Percentiles rank a stretch among this genome's conserved stretches.
These are phyloP conservation scores for Chrysina gloriosa DNA, from an alignment of 2,888 invertebrate genomes.

Conservation along the genomic window DNA sequence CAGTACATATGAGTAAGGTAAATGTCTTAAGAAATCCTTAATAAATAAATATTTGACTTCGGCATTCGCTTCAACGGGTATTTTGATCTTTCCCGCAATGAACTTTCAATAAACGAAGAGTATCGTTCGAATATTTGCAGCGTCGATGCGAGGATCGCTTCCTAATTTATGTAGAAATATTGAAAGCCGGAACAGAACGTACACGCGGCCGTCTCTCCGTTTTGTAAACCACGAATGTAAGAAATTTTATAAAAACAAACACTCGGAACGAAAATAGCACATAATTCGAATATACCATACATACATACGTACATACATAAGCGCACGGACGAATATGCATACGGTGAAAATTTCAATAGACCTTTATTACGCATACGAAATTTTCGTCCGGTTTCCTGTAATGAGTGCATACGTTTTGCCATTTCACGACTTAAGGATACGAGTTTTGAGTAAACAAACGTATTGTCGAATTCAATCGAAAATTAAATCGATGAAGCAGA, in stretches of 20 bases:
- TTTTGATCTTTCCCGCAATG: not conserved
- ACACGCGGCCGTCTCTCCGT: not conserved
- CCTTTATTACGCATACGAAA: slow-evolving; percentile 29
- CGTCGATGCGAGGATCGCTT: not conserved
- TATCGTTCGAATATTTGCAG: slow-evolving; percentile 3
- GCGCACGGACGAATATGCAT: not conserved
- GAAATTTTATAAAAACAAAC: slow-evolving; percentile 36
- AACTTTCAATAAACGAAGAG: not conserved
- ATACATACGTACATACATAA: not conserved
- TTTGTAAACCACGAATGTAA: slow-evolving; percentile 25
- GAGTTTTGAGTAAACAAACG: slow-evolving; percentile 1
- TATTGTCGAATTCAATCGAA: slow-evolving; percentile 12
- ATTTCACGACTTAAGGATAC: not conserved
- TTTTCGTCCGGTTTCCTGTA: not conserved
- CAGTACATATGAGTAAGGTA: no score
- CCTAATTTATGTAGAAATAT: slow-evolving; percentile 9
- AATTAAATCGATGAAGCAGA: not conserved
- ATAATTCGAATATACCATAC: slow-evolving; percentile 14
- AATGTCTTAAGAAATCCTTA: not conserved
- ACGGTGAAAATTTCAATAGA: slow-evolving; percentile 25
- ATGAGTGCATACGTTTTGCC: slow-evolving; percentile 3
- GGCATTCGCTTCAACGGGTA: not conserved
- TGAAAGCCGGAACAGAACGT: slow-evolving; percentile 18
- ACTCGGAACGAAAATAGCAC: slow-evolving; percentile 27
- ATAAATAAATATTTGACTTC: not conserved